Percentiles rank a stretch among this genome's conserved stretches.
Evolutionary conservation across 2,888 invertebrate species (phyloP).

Genomic region (Tipula vernalis): DNA sequence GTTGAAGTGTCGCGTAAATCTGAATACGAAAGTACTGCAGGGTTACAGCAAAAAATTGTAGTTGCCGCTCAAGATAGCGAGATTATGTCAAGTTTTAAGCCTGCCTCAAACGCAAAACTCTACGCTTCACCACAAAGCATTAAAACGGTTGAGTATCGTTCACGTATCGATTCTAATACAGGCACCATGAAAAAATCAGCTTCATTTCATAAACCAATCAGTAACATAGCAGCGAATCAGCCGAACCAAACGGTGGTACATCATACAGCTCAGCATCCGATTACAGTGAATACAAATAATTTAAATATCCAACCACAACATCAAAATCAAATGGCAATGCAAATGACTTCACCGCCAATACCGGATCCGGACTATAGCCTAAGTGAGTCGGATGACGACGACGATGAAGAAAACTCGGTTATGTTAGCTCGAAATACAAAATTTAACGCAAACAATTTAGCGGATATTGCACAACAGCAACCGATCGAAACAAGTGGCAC

Average conservation of each 20-base stretch:
- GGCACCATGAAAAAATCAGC: constrained; percentile 20
- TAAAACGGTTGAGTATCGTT: constrained; percentile 54
- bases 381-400: constrained; percentile 71
- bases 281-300: constrained; percentile 16
- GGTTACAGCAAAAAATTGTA: constrained; percentile 30
- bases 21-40: constrained; percentile 37
- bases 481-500: constrained; percentile 58
- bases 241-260: neutral
- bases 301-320: constrained; percentile 11
- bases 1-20: constrained; percentile 45
- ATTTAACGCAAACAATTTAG: constrained; percentile 41
- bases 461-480: constrained; percentile 19
- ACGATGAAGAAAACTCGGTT: constrained; percentile 47
- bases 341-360: constrained; percentile 54
- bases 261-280: constrained; percentile 13
- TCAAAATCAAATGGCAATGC: constrained; percentile 14
- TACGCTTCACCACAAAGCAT: constrained; percentile 83
- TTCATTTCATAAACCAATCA: constrained; percentile 12
- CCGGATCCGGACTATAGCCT: constrained; percentile 87
- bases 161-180: constrained; percentile 35
- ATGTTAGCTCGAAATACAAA: constrained; percentile 36
- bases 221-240: neutral
- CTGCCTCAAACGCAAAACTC: constrained; percentile 69
- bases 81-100: constrained; percentile 80
- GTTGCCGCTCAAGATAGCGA: constrained; percentile 26